These are phyloP conservation scores for Lycophotia porphyrea DNA, from an alignment of 2,888 invertebrate genomes.

Conservation along the genomic window DNA sequence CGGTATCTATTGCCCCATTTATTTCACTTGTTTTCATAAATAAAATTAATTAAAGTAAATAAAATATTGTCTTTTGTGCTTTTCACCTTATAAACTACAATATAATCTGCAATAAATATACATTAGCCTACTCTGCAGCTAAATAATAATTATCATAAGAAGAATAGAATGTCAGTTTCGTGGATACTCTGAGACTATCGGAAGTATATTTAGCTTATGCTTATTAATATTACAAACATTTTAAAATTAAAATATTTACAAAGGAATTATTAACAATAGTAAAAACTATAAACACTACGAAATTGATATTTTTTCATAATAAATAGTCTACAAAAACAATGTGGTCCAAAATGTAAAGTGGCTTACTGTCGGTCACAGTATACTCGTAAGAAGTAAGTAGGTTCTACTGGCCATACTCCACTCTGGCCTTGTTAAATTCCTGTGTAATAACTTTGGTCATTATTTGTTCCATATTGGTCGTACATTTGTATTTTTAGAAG, in stretches of 20 bases:
- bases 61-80: constrained; percentile 88
- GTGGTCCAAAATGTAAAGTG: constrained; percentile 81
- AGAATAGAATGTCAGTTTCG: constrained; percentile 72
- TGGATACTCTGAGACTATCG: constrained; percentile 72
- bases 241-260: constrained; percentile 86
- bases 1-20: constrained; percentile 77
- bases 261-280: constrained; percentile 85
- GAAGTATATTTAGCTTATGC: constrained; percentile 70
- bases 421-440: constrained; percentile 79
- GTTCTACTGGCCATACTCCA: constrained; percentile 53
- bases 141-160: constrained; percentile 73
- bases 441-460: constrained; percentile 87
- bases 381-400: constrained; percentile 36
- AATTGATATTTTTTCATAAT: constrained; percentile 85
- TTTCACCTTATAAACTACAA: constrained; percentile 77
- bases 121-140: constrained; percentile 79
- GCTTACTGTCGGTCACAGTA: constrained; percentile 72
- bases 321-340: constrained; percentile 87
- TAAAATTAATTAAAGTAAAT: constrained; percentile 82
- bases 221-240: constrained; percentile 79
- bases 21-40: constrained; percentile 76
- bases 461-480: constrained; percentile 82
- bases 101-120: constrained; percentile 87
- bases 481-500: constrained; percentile 63
- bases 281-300: constrained; percentile 87